A percentile compares a stretch with the other conserved stretches of the same genome.
These are phyloP conservation scores for Tipula helvola DNA, from an alignment of 2,888 invertebrate species.

Conservation along the genomic window DNA sequence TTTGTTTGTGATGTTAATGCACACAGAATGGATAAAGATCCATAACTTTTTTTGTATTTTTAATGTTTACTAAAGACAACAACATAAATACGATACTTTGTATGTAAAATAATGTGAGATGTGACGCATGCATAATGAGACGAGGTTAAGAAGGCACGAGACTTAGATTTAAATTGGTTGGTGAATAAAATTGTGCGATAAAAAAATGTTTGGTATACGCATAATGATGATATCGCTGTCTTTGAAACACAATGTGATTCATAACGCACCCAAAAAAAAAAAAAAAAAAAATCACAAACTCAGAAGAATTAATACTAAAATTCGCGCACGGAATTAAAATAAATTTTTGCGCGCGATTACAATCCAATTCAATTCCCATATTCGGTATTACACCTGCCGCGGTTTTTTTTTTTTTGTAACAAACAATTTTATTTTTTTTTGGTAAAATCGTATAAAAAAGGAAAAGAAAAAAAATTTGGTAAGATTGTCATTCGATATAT, in stretches of 20 bases:
- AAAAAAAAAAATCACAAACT: neutral
- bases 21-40: neutral
- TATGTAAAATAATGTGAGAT: neutral
- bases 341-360: neutral
- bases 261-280: neutral
- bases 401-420: neutral
- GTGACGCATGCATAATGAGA: neutral
- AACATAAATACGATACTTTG: neutral
- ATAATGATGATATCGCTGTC: no score
- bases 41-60: neutral
- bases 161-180: neutral
- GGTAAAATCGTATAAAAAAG: neutral
- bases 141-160: neutral
- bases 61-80: neutral
- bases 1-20: neutral
- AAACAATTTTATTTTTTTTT: neutral
- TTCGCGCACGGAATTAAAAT: neutral
- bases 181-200: neutral
- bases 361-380: neutral
- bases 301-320: neutral
- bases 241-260: neutral
- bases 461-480: neutral
- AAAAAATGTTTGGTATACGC: neutral
- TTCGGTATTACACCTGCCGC: conserved; percentile 4
- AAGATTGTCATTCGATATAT: neutral